A percentile compares a stretch with the other conserved stretches of the same genome.
phyloP scores from a whole-genome alignment of 2,113 vertebrate genomes.

The Diadophis punctatus region DNA sequence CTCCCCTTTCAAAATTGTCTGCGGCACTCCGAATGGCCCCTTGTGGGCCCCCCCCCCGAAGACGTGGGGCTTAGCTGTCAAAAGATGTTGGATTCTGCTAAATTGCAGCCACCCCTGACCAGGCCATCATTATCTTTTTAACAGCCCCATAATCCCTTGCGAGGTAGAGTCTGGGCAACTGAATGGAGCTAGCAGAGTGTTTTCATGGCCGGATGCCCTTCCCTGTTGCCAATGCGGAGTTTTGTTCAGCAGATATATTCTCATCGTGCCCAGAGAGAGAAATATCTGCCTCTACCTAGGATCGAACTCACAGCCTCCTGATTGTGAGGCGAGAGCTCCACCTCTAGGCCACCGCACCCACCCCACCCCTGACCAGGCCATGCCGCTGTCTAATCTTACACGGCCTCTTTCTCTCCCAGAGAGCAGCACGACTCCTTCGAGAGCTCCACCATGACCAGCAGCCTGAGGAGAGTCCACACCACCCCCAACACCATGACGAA shows the following conservation, averaged over 20 bases:
- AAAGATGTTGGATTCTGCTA: neutral
- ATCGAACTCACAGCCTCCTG: no score
- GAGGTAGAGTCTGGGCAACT: no score
- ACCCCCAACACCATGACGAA: conserved; percentile 95
- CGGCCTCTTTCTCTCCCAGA: conserved; percentile 59
- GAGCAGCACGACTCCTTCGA: conserved; percentile 77
- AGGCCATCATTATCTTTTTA: neutral
- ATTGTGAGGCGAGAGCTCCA: no score
- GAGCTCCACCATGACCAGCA: conserved; percentile 67
- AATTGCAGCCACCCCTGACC: neutral
- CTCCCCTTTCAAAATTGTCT: neutral
- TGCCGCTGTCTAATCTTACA: neutral
- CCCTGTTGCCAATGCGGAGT: no score
- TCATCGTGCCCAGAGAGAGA: no score
- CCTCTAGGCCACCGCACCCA: no score
- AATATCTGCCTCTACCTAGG: no score
- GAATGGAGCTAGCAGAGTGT: no score
- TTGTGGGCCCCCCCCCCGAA: neutral
- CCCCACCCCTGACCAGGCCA: neutral
- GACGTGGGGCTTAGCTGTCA: neutral
- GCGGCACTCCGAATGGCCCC: rapidly evolving
- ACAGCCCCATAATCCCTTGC: no score
- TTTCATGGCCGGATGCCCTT: no score
- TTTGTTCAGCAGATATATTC: no score
- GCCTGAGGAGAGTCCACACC: conserved; percentile 80